Base-by-base conservation (phyloP, 2,797 vertebrate genomes). In the Hirundo rustica region DNA sequence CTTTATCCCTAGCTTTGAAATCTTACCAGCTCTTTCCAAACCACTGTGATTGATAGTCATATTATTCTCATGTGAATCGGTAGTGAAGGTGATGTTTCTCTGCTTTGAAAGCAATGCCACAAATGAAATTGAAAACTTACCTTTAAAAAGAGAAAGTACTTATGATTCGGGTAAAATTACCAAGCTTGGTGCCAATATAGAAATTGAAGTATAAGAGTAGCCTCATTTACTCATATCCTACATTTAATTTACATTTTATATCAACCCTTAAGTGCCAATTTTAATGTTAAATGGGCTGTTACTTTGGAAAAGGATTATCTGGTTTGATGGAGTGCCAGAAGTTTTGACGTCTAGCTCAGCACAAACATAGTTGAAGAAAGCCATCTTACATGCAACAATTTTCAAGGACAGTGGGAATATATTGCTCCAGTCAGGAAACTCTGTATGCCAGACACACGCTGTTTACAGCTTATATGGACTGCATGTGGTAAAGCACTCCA, bases 11-110 rank as follows among this genome's bases (percentile, higher is more conserved):
- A 80, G 88, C 95, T 93, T 95, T 96, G 88, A 96, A 96, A 96
- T 91, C 94, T 94, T 93, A 91, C 92, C 88, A 91, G 71, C 45
- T 89, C 85, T 85, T 93, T 96, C 88, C 95, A 94, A 96, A 79
- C 21, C 54, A 93, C 30, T 29, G 60, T 96, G 95, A 97, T 96
- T 96, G 95, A 96, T 97, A 88, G 88, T 86, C 88, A 83, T 92
- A 96, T 95, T 96, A 93, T 51, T 95, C 95, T 95, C 95, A 82
- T 88, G 95, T 96, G 96, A 93, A 94, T 95, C 97, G 88, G 65
- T 68, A 95, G 79, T 58, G 93, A 89, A 96, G 85, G 88, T 94
- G 91, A 94, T 91, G 96, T 95, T 96, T 97, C 95, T 95, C 53
- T 94, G 70, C 92, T 96, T 92, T 95, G 92, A 97, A 97, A 96